A percentile compares a stretch with the other conserved stretches of the same genome.
Conservation (phyloP, 2,113 vertebrate genomes). For the Equus przewalskii region DNA sequence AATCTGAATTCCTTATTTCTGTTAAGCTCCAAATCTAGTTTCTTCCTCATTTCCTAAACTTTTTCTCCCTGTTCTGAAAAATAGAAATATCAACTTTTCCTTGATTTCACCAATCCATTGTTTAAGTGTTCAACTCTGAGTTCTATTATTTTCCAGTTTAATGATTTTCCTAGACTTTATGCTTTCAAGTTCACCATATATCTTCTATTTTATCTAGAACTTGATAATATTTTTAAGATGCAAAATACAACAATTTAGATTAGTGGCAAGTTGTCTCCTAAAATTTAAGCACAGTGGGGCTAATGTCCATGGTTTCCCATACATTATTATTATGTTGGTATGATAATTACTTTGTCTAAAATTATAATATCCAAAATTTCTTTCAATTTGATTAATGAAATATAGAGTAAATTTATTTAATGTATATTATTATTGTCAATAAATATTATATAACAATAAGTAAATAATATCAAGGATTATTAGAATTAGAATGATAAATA, state of each 20-base stretch:
- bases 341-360: slow-evolving; percentile 14
- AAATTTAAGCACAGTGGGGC: not conserved
- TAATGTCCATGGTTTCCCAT: not conserved
- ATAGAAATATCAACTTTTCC: not conserved
- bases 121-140: not conserved
- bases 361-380: not conserved
- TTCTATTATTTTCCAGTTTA: not conserved
- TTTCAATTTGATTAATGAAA: not conserved
- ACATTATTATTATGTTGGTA: not conserved
- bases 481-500: slow-evolving; percentile 12
- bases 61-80: not conserved
- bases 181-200: not conserved
- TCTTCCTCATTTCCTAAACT: not conserved
- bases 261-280: not conserved
- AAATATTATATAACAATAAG: not conserved
- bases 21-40: not conserved
- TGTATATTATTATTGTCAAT: not conserved
- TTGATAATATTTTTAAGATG: not conserved
- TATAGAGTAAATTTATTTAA: slow-evolving; percentile 11
- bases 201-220: not conserved
- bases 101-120: not conserved
- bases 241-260: not conserved
- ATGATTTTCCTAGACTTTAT: not conserved
- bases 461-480: not conserved
- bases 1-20: not conserved